Percentiles rank a stretch among this genome's conserved stretches.
Conservation (phyloP, 2,113 vertebrate genomes). For the Pyrgilauda ruficollis region DNA sequence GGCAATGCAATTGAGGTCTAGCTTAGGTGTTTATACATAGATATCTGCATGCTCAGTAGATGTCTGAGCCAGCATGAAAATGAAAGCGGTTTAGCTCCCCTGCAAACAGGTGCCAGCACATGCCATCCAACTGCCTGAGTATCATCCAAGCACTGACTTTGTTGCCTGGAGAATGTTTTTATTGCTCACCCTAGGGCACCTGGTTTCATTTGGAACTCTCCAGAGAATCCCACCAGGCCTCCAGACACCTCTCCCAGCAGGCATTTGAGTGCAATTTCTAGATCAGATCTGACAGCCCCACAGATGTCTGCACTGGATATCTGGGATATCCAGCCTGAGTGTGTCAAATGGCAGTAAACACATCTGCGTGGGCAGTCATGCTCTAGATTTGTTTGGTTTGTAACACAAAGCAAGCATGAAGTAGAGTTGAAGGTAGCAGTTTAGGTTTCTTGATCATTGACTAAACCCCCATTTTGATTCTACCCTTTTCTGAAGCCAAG, state of each 20-base stretch:
- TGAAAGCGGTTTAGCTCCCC: background rate
- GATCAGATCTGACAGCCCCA: background rate
- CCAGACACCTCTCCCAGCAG: background rate
- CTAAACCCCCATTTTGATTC: background rate
- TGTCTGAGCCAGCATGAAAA: background rate
- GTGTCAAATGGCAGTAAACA: background rate
- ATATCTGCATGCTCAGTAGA: background rate
- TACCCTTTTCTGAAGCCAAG: background rate
- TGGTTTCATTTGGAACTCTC: background rate
- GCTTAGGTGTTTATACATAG: background rate
- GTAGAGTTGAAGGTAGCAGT: background rate
- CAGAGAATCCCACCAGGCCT: background rate
- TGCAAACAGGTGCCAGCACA: background rate
- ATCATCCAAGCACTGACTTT: background rate
- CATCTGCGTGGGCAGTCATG: background rate
- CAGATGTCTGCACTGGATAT: background rate
- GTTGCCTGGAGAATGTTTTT: background rate
- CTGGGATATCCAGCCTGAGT: background rate
- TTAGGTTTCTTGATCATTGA: background rate
- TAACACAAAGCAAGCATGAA: background rate
- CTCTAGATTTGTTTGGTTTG: background rate
- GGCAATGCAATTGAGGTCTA: background rate
- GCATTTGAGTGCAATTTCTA: background rate
- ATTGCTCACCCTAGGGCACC: background rate
- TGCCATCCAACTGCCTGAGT: background rate